Base-by-base conservation (phyloP, 2,113 vertebrate genomes). In the Scomber japonicus region DNA sequence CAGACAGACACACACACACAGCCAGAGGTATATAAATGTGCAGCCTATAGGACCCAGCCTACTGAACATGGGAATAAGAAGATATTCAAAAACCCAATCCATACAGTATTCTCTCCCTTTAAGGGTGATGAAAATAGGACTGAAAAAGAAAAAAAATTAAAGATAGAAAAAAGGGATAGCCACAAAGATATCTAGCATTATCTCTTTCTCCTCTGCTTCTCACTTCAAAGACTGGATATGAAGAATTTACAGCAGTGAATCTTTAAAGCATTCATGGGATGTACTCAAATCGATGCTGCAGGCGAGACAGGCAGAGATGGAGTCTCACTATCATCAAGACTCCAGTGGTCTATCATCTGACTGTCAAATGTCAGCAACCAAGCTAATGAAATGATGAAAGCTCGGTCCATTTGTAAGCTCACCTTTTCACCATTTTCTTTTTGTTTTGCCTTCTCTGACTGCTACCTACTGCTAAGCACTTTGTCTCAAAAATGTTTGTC, bases 201-300 rank as follows among this genome's bases (percentile, higher is more conserved):
- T 89, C 75, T 70, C 64, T 91, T 89, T 91, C 78, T 90, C 90
- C 83, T 79, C 75, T 72, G 27, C 84, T 27, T 85, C 86, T 63
- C 40, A 91, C 92, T 94, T 95, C 89, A 95, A 95, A 94, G 91
- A 74, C 12, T 49, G 88, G 84, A 92, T 92, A 94, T 94, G 88
- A 94, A 94, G 90, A 94, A 94, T 94, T 94, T 91, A 95, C 86
- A 85, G 86, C 86, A 53, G 83, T 89, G 83, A 94, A 94, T 93
- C 86, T 91, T 93, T 94, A 94, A 94, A 86, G 83, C 88, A 89
- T 93, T 93, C 85, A 55, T 61, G 86, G 82, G 94, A 93, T 82
- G 88, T 75, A 84, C 80, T 93, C 86, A 90, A 93, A 94, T 94
- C 81, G 49, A 89, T 71, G 91, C 93, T 93, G 85, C 81, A 84